Evolutionary conservation across 2,797 vertebrate genomes (phyloP).

Genomic region (Cyclopterus lumpus): DNA sequence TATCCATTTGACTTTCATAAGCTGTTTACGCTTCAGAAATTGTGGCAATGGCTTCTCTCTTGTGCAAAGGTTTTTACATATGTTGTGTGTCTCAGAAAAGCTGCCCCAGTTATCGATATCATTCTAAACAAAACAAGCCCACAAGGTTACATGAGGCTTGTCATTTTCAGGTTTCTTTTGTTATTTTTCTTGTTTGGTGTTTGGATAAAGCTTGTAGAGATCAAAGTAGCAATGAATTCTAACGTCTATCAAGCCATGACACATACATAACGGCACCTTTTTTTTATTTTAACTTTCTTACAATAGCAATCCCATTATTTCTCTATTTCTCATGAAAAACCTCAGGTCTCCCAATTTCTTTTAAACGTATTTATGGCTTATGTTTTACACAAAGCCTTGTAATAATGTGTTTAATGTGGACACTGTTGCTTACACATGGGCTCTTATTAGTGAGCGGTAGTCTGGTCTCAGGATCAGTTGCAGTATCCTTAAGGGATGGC

Average conservation of each 20-base stretch:
- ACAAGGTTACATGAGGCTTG: slow-evolving; percentile 69
- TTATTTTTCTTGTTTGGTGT: slow-evolving; percentile 60
- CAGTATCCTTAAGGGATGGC: slow-evolving; percentile 88
- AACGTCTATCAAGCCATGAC: slow-evolving; percentile 23
- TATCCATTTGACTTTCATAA: slow-evolving; percentile 90
- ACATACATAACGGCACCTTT: slow-evolving; percentile 17
- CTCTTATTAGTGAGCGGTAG: slow-evolving; percentile 90
- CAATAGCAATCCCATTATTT: slow-evolving; percentile 42
- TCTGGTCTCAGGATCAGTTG: slow-evolving; percentile 87
- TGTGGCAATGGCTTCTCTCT: slow-evolving; percentile 83
- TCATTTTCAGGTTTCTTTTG: slow-evolving; percentile 62
- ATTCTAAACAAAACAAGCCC: slow-evolving; percentile 70
- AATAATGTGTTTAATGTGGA: slow-evolving; percentile 85
- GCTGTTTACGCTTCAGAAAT: slow-evolving; percentile 88
- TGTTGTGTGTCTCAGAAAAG: slow-evolving; percentile 82
- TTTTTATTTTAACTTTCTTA: slow-evolving; percentile 37
- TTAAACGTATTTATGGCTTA: slow-evolving; percentile 61
- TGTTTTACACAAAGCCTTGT: slow-evolving; percentile 76
- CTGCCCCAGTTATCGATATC: slow-evolving; percentile 82
- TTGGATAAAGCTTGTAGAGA: slow-evolving; percentile 37
- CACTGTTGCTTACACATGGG: slow-evolving; percentile 89
- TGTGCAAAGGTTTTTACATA: slow-evolving; percentile 85
- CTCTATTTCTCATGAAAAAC: slow-evolving; percentile 17
- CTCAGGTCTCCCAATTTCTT: background rate
- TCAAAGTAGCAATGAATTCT: slow-evolving; percentile 25